A percentile compares a stretch with the other conserved stretches of the same genome.
Conservation (phyloP, 2,797 vertebrate species). For the Knipowitschia caucasica region DNA sequence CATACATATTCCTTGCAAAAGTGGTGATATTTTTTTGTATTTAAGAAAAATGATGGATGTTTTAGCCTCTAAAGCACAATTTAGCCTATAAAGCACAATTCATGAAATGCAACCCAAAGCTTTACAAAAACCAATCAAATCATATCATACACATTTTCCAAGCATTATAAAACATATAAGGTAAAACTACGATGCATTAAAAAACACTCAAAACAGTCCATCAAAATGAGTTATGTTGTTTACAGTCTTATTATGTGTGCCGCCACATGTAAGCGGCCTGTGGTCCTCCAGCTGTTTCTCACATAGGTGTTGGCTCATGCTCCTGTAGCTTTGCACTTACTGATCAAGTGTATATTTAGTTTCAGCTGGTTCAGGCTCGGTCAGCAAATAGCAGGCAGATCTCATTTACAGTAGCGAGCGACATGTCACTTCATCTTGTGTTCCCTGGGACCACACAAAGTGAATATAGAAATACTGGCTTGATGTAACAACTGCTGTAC, state of each 20-base stretch:
- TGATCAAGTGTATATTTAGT: conserved; percentile 62
- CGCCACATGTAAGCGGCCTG: conserved; percentile 10
- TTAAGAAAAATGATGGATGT: too few relatives aligned
- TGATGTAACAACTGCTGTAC: conserved; percentile 13
- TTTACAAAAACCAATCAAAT: too few relatives aligned
- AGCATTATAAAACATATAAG: too few relatives aligned
- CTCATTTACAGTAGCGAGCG: conserved; percentile 42
- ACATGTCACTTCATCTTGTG: conserved; percentile 56
- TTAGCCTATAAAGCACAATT: too few relatives aligned
- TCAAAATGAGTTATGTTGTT: background rate
- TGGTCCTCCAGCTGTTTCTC: conserved; percentile 48
- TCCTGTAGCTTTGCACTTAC: conserved; percentile 28
- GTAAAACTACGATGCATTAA: too few relatives aligned
- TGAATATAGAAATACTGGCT: conserved; percentile 25
- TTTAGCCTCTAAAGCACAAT: too few relatives aligned
- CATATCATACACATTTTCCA: too few relatives aligned
- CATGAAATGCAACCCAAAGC: too few relatives aligned
- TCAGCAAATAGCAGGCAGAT: conserved; percentile 62
- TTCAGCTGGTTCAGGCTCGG: conserved; percentile 32
- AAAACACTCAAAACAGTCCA: too few relatives aligned
- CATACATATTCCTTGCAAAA: too few relatives aligned
- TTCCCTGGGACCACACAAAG: conserved; percentile 27
- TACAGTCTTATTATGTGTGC: background rate
- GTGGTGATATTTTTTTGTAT: too few relatives aligned
- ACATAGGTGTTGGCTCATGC: conserved; percentile 38